Conservation (phyloP, 2,113 vertebrate species). For the Ibidorhyncha struthersii region DNA sequence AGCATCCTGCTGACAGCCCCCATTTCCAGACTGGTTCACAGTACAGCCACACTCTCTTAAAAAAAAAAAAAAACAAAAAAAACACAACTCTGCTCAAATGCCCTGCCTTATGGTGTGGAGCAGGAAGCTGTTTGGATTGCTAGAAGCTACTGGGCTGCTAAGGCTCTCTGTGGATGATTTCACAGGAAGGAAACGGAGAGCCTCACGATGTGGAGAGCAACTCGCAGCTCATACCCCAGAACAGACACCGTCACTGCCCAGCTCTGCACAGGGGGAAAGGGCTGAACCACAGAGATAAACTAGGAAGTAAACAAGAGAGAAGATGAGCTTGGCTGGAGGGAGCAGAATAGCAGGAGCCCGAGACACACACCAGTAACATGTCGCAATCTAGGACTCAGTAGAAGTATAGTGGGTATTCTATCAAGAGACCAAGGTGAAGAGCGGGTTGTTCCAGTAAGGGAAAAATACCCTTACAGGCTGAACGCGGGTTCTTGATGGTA, state of each 20-base stretch:
- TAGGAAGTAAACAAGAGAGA: slow-evolving; percentile 31
- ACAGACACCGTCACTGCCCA: not conserved
- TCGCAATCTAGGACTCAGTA: fast-evolving
- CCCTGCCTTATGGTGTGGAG: not conserved
- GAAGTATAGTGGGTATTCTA: not conserved
- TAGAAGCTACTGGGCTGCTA: not conserved
- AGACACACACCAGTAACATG: not conserved
- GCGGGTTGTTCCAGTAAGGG: not conserved
- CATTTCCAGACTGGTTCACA: not conserved
- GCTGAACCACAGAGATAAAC: slow-evolving; percentile 34
- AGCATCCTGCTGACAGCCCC: not conserved
- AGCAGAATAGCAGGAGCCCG: not conserved
- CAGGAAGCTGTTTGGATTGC: not conserved
- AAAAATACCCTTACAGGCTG: not conserved
- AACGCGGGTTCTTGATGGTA: not conserved
- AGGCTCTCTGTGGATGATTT: not conserved
- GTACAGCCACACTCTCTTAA: not conserved
- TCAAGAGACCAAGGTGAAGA: not conserved
- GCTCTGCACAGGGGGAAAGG: not conserved
- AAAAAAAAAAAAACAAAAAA: not conserved
- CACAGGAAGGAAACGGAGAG: slow-evolving; percentile 31
- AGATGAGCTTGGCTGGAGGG: not conserved
- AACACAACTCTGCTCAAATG: not conserved
- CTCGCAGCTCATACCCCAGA: not conserved
- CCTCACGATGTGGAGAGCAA: not conserved